A percentile compares a stretch with the other conserved stretches of the same genome.
phyloP scores from a whole-genome alignment of 2,888 invertebrate genomes.

The Colostygia pectinataria region DNA sequence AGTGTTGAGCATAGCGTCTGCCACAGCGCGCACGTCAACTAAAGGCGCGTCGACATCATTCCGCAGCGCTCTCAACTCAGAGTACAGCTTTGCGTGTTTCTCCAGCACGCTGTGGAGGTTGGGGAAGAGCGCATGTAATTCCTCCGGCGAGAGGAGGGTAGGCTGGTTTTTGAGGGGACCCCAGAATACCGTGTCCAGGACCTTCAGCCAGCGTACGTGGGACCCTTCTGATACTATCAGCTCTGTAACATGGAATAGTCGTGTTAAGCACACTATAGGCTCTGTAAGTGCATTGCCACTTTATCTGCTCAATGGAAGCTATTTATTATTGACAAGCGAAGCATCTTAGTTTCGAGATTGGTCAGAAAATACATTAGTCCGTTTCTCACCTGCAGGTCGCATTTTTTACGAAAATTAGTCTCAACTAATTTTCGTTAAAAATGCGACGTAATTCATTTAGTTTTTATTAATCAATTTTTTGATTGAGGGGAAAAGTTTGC shows the following conservation, averaged over 20 bases:
- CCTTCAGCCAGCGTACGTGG: conserved; percentile 94
- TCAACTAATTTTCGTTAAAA: too few relatives aligned
- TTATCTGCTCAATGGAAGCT: too few relatives aligned
- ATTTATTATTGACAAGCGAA: too few relatives aligned
- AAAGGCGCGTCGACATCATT: conserved; percentile 46
- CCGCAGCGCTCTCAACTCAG: conserved; percentile 55
- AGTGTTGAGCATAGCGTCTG: conserved; percentile 68
- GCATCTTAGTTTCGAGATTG: too few relatives aligned
- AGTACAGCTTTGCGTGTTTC: conserved; percentile 61
- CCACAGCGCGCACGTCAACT: conserved; percentile 62
- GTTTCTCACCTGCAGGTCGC: too few relatives aligned
- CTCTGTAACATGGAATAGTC: conserved; percentile 67
- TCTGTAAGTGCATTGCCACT: too few relatives aligned
- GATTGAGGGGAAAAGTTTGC: too few relatives aligned
- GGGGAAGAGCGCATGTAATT: conserved; percentile 90
- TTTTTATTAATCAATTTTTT: too few relatives aligned
- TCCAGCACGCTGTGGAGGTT: conserved; percentile 91
- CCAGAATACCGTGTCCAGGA: conserved; percentile 92
- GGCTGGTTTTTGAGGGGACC: conserved; percentile 86
- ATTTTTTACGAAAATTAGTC: too few relatives aligned
- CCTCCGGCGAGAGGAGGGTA: conserved; percentile 87
- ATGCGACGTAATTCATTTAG: too few relatives aligned
- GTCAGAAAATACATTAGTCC: too few relatives aligned
- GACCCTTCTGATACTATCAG: conserved; percentile 93
- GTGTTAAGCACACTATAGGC: too few relatives aligned